phyloP scores from a whole-genome alignment of 2,797 vertebrate genomes.

The Enteromius trimaculatus region DNA sequence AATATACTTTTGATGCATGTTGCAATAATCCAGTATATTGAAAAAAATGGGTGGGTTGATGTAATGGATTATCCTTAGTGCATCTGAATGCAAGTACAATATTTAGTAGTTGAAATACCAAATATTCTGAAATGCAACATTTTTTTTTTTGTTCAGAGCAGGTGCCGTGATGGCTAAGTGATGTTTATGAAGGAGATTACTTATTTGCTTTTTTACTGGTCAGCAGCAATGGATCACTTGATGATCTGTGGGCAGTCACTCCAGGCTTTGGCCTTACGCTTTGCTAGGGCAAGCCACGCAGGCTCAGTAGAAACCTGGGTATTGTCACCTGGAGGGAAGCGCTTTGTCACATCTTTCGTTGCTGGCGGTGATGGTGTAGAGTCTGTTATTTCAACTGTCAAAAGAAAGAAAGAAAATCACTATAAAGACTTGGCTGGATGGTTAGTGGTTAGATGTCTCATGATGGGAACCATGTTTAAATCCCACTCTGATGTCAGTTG shows the following conservation, averaged over 20 bases:
- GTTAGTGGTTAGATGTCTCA: not conserved
- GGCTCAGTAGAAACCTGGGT: conserved; percentile 93
- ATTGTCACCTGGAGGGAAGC: conserved; percentile 90
- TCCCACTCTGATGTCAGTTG: not conserved
- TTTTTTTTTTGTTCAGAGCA: not conserved
- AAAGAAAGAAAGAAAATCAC: conserved; percentile 25
- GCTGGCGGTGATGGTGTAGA: conserved; percentile 83
- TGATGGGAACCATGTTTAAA: not conserved
- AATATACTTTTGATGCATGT: conserved; percentile 2
- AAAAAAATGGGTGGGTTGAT: conserved; percentile 14
- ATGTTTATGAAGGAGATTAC: conserved; percentile 37
- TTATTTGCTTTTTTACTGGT: conserved; percentile 42
- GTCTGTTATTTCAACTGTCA: conserved; percentile 93
- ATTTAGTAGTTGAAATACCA: conserved; percentile 3
- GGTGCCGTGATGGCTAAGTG: conserved; percentile 24
- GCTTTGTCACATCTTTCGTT: conserved; percentile 92
- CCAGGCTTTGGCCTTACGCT: conserved; percentile 99
- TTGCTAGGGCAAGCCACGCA: conserved; percentile 96
- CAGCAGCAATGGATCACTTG: conserved; percentile 80
- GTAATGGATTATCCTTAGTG: conserved; percentile 1
- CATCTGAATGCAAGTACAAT: conserved; percentile 8
- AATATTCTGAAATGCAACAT: conserved; percentile 15
- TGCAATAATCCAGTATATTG: conserved; percentile 16
- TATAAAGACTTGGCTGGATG: not conserved
- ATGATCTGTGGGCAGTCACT: conserved; percentile 99